A percentile compares a stretch with the other conserved stretches of the same genome.
Conservation (phyloP, 1,140 invertebrate species). For the Tyrophagus putrescentiae region DNA sequence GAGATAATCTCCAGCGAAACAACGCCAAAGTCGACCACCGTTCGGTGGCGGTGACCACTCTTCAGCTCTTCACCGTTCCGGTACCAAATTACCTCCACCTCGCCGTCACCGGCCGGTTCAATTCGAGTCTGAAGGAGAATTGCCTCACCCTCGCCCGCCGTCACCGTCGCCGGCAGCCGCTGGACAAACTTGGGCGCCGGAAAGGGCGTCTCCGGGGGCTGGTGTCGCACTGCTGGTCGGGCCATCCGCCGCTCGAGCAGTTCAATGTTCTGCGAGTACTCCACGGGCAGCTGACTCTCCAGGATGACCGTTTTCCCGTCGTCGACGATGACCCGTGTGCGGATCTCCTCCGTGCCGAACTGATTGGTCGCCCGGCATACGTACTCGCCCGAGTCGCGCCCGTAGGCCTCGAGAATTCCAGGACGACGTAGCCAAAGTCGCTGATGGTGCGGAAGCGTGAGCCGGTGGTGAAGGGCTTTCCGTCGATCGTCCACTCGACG, state of each 20-base stretch:
- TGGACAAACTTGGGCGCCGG: conserved; percentile 42
- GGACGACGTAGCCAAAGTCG: conserved; percentile 81
- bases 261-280: conserved; percentile 73
- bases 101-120: conserved; percentile 83
- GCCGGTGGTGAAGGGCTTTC: conserved; percentile 41
- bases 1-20: conserved; percentile 42
- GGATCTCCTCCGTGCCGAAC: conserved; percentile 72
- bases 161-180: conserved; percentile 46
- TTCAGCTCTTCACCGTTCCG: conserved; percentile 75
- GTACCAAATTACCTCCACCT: conserved; percentile 89
- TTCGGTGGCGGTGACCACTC: conserved; percentile 40
- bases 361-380: conserved; percentile 75
- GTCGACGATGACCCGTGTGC: conserved; percentile 60
- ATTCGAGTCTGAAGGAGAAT: conserved; percentile 89
- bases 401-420: conserved; percentile 75
- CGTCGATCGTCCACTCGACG: conserved; percentile 60
- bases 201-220: neutral
- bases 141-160: conserved; percentile 60
- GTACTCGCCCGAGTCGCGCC: conserved; percentile 70
- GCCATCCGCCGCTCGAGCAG: conserved; percentile 73
- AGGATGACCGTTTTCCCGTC: conserved; percentile 58
- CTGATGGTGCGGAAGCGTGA: conserved; percentile 67
- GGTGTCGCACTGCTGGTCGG: conserved; percentile 61
- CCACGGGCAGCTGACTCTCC: conserved; percentile 71
- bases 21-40: conserved; percentile 42